Evolutionary conservation across 35 echinoderm and acorn worm species (phyloP), one percentile per base, ranked within the genome.

Genomic region (Ophioderma brevispina): DNA sequence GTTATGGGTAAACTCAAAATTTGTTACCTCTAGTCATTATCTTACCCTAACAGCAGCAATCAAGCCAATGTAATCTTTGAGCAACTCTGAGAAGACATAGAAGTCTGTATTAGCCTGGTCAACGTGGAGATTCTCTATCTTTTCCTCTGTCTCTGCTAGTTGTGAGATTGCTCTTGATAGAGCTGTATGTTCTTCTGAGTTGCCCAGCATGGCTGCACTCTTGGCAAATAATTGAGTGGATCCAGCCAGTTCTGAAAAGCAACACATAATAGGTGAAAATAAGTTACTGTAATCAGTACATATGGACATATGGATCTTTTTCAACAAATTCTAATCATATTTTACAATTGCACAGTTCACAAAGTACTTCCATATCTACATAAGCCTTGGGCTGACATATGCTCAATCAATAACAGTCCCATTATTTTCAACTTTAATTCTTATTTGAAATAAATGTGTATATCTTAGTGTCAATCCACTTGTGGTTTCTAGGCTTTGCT

Each of bases 51-150:
- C 93, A 36, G 97, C 82, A 59, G 90, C 93, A 84, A 99, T 90
- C 25, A 99, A 94, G 31, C 97, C 97, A 88, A 99, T 91, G 85
- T 99, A 99, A 81, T 99, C 97, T 79, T 99, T 99, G 40, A 99
- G 87, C 38, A 99, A 81, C 89, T 99, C 97, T 70, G 97, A 92
- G 84, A 99, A 82, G 38, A 99, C 91, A 52, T 93, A 99, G 88
- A 99, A 99, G 81, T 99, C 97, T 1, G 97, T 99, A 52, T 91
- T 91, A 14, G 93, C 97, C 75, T 99, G 97, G 36, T 87, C 87
- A 14, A 82, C 80, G 46, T 99, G 97, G 0, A 99, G 59, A 30
- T 86, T 81, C 75, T 99, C 97, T 28, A 99, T 99, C 84, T 93
- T 93, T 46, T 99, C 97, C 70, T 99, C 97, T 4, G 93, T 95